Evolutionary conservation across 2,888 invertebrate genomes (phyloP), one percentile per base, ranked within the genome.

Genomic region (Agrochola macilenta): DNA sequence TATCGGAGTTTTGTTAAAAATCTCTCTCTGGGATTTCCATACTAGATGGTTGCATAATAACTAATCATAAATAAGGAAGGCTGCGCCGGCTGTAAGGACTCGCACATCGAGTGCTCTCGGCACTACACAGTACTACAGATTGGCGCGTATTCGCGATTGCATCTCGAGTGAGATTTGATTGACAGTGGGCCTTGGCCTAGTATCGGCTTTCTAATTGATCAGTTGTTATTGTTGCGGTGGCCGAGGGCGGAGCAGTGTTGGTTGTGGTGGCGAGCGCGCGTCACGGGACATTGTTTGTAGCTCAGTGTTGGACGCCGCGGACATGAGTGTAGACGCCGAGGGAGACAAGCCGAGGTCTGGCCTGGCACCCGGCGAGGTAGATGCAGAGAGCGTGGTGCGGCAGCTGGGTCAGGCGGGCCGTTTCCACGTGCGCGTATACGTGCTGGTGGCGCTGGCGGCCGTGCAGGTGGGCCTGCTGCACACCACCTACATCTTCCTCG

Each of bases 401-500:
- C 85, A 88, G 93, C 91, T 96, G 89, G 96, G 96, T 0, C 93
- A 92, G 84, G 90, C 92, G n/a, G 94, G 95, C 3, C 89, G 91
- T 70, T 96, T 94, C 91, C 95, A 95, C 85, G 73, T 90, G 84
- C 85, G 89, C 39, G 88, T 92, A 81, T 93, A 93, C 82, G 90
- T 82, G 84, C 83, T 95, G 91, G 91, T 92, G 65, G 94, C 94
- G 70, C 88, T 97, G 78, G 97, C 95, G 1, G 95, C 97, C 5
- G 89, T 97, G 68, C 96, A 97, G 87, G 96, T 97, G 2, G 97
- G 97, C 17, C 86, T 97, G 86, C 96, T 97, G 87, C 97, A 97
- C 84, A 95, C 97, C 82, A 97, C 97, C 5, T 97, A 97, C 90
- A 97, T 97, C 82, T 97, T 97, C 93, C 95, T 97, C 5, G 97